Conservation (phyloP, 2,113 vertebrate species). For the Pycnonotus jocosus region DNA sequence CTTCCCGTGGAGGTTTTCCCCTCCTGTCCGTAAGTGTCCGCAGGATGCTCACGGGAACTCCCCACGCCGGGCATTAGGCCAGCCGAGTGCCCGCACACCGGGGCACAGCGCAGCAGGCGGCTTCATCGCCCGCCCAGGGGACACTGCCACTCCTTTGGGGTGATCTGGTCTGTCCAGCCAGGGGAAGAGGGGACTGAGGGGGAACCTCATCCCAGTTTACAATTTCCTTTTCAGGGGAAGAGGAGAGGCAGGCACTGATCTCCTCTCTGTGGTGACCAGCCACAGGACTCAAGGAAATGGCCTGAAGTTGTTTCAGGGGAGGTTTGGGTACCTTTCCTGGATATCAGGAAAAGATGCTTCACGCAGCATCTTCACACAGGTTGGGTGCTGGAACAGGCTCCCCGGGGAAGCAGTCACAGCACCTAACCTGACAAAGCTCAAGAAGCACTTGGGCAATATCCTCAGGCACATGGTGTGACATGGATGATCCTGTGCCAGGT, state of each 20-base stretch:
- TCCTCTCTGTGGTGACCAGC: background rate
- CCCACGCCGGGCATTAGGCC: rapidly evolving
- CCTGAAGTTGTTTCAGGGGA: background rate
- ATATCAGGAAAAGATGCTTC: background rate
- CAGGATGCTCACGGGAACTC: background rate
- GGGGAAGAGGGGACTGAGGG: background rate
- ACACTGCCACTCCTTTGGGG: background rate
- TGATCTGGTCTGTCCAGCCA: background rate
- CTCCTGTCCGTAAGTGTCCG: rapidly evolving
- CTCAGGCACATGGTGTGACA: no score
- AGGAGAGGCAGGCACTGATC: background rate
- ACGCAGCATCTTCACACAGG: rapidly evolving
- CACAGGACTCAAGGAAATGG: background rate
- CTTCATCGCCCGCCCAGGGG: no score
- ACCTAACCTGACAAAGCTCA: background rate
- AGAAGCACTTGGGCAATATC: background rate
- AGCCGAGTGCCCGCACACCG: background rate
- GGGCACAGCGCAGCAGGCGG: background rate
- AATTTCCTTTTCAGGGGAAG: background rate
- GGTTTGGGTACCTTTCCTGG: background rate
- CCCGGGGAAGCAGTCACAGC: background rate
- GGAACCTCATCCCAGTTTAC: no score
- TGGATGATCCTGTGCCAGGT: rapidly evolving
- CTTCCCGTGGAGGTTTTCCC: background rate
- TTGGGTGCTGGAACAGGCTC: background rate